Conservation (phyloP, 2,113 vertebrate genomes). For the Tachycineta bicolor region DNA sequence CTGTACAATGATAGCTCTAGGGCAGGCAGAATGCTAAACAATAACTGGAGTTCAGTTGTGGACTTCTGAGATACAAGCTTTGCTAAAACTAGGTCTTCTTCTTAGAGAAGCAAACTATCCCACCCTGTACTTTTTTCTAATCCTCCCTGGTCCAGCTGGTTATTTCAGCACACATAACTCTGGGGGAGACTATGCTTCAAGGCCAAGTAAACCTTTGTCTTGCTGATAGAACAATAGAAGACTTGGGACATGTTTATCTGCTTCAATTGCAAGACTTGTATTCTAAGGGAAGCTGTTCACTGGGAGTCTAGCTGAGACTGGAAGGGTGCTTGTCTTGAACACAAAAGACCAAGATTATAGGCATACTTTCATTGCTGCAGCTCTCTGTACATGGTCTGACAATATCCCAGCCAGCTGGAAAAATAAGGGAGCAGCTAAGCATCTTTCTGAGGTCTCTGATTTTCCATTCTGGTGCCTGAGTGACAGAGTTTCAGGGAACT, state of each 20-base stretch:
- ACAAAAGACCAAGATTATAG: background rate
- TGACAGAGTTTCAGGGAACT: background rate
- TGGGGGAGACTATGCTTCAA: background rate
- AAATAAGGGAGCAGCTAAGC: background rate
- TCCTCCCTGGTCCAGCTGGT: background rate
- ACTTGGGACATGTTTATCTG: background rate
- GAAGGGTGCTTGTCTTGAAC: background rate
- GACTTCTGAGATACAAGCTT: background rate
- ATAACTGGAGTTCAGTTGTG: background rate
- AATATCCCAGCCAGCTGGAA: background rate
- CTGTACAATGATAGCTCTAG: background rate
- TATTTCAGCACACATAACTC: background rate
- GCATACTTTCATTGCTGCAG: background rate
- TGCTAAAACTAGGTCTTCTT: background rate
- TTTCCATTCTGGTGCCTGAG: background rate
- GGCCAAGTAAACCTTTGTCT: background rate
- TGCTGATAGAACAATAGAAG: background rate
- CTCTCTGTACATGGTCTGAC: background rate
- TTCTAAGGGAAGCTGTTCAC: background rate
- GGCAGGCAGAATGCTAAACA: background rate
- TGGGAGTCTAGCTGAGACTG: background rate
- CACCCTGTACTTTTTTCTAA: background rate
- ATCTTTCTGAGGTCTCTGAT: background rate
- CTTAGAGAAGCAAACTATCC: background rate
- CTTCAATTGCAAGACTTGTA: background rate